Conservation (phyloP, 2,888 invertebrate species). For the Caenorhabditis becei region DNA sequence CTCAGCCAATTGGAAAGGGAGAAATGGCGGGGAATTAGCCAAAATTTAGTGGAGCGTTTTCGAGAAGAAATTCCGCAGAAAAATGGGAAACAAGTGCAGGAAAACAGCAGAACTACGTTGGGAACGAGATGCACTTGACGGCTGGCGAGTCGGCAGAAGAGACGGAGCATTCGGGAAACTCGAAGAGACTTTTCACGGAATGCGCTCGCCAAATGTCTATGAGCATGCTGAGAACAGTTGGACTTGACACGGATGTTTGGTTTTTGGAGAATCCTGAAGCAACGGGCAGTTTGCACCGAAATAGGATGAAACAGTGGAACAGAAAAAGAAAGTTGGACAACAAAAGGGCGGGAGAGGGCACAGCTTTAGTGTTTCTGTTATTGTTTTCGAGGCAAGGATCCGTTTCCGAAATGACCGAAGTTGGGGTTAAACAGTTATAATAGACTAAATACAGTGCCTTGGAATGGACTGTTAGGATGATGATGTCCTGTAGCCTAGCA, state of each 20-base stretch:
- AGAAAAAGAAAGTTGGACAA: too few relatives aligned
- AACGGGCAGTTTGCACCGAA: too few relatives aligned
- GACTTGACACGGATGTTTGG: neutral
- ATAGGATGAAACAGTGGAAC: too few relatives aligned
- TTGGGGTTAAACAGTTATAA: too few relatives aligned
- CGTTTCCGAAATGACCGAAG: too few relatives aligned
- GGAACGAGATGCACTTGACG: neutral
- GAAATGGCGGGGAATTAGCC: constrained; percentile 5
- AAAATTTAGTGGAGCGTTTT: constrained; percentile 8
- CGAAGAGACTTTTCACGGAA: neutral
- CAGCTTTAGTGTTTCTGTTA: too few relatives aligned
- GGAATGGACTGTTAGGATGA: too few relatives aligned
- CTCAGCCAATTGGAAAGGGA: constrained; percentile 47
- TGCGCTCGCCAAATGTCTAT: neutral
- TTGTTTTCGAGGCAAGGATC: too few relatives aligned
- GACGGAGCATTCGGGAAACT: neutral
- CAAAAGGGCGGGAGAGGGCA: too few relatives aligned
- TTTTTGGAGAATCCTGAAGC: neutral
- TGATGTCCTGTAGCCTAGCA: too few relatives aligned
- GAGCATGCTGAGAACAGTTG: neutral
- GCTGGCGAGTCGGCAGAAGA: neutral
- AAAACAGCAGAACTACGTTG: constrained; percentile 5
- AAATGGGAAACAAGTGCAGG: neutral
- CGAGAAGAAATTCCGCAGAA: neutral
- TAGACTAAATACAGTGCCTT: too few relatives aligned